Base-by-base conservation (phyloP, 1,140 invertebrate species). In the Drosophila bifasciata region DNA sequence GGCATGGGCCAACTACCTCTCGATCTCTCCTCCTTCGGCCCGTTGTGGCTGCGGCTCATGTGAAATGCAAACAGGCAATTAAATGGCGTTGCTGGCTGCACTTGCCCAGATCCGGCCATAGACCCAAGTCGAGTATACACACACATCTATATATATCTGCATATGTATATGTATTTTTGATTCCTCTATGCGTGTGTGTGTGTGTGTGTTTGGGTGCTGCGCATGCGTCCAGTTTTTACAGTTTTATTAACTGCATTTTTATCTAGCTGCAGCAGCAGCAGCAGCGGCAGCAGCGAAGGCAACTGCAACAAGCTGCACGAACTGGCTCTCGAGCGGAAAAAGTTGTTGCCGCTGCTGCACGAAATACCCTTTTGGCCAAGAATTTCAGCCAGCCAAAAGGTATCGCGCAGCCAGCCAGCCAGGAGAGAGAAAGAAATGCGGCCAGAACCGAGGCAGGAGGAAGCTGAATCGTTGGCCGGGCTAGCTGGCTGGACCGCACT, bases 221-320 rank as follows among this genome's bases (percentile, higher is more conserved):
- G 79, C 79, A 88, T 88, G 83, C 83, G 83, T 88, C 83, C 83
- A 88, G 83, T 88, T 88, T 88, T 88, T 88, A 88, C 83, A 88
- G 83, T 88, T 88, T 88, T 88, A 88, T 88, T 88, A 88, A 88
- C 83, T 88, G 83, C 83, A 88, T 88, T 88, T 88, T 83, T 88
- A 88, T 89, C 83, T 89, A 79, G 83, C 73, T 62, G 70, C 46
- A 52, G 32, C 72, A 74, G 67, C 74, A 52, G 48, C 61, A 51
- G 53, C 60, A 52, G 52, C 56, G 19, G 28, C 28, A 32, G 9
- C 28, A 11, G 28, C 56, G 3, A 32, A 8, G 3, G 28, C 56
- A 79, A 69, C 81, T 78, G 74, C 76, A 88, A 79, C 60, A 45
- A 85, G 71, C 83, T 86, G 83, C 83, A 89, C 83, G 84, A 88